Conservation (phyloP, 2,113 vertebrate genomes). For the Patagioenas fasciata region DNA sequence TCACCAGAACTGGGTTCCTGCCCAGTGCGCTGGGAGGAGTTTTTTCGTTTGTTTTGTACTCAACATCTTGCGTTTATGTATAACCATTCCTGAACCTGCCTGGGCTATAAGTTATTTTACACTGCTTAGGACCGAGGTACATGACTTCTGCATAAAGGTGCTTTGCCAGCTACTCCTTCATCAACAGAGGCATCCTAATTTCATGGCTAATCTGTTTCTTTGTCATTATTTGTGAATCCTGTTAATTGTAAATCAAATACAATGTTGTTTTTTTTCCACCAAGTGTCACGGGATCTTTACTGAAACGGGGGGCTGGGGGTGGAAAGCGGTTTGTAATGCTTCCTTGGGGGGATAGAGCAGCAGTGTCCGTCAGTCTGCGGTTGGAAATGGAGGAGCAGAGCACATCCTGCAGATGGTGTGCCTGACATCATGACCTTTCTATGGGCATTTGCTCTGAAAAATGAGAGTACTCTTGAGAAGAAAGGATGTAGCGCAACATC, state of each 20-base stretch:
- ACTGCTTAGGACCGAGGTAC: slow-evolving; percentile 46
- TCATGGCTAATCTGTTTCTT: slow-evolving; percentile 62
- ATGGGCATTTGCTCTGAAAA: slow-evolving; percentile 32
- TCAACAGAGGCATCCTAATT: slow-evolving; percentile 54
- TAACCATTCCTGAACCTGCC: slow-evolving; percentile 35
- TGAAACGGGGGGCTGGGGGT: background rate
- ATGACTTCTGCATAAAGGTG: slow-evolving; percentile 33
- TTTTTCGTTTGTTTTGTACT: background rate
- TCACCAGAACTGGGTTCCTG: background rate
- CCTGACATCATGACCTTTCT: slow-evolving; percentile 20
- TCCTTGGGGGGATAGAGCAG: background rate
- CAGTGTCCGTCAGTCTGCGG: background rate
- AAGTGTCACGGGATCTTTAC: slow-evolving; percentile 46
- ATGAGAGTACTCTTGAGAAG: slow-evolving; percentile 23
- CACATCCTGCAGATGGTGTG: background rate
- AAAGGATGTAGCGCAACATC: background rate
- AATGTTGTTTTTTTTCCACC: slow-evolving; percentile 76
- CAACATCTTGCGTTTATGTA: background rate
- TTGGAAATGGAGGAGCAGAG: background rate
- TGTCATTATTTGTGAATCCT: slow-evolving; percentile 79
- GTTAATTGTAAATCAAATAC: slow-evolving; percentile 80
- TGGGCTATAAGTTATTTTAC: slow-evolving; percentile 56
- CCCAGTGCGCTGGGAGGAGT: background rate
- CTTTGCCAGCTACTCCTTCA: slow-evolving; percentile 54
- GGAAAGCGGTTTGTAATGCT: background rate